phyloP scores from a whole-genome alignment of 1,140 invertebrate genomes.

The Thalassaphorura encarpata region DNA sequence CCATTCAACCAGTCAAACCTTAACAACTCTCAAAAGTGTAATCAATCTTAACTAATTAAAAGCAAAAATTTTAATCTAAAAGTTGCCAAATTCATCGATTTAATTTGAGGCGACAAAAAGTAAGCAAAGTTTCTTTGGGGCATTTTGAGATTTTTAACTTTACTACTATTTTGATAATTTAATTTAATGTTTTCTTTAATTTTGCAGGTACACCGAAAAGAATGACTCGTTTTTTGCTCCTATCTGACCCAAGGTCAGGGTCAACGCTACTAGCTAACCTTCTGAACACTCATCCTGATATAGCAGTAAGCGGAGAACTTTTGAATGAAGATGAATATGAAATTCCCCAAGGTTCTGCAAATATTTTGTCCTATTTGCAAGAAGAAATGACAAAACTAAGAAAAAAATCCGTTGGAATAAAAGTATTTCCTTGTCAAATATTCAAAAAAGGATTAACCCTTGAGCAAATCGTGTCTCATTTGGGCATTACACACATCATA shows the following conservation, averaged over 20 bases:
- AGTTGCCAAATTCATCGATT: too few relatives aligned
- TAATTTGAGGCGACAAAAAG: too few relatives aligned
- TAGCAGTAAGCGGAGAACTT: slow-evolving; percentile 1
- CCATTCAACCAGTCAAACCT: too few relatives aligned
- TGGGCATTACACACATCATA: slow-evolving; percentile 9
- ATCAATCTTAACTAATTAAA: too few relatives aligned
- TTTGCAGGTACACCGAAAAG: too few relatives aligned
- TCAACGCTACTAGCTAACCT: slow-evolving; percentile 6
- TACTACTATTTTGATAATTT: too few relatives aligned
- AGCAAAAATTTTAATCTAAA: too few relatives aligned
- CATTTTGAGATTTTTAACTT: too few relatives aligned
- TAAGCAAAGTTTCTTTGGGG: too few relatives aligned
- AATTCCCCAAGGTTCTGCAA: background rate
- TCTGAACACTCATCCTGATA: slow-evolving; percentile 11
- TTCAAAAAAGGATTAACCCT: slow-evolving; percentile 2
- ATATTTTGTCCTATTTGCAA: background rate
- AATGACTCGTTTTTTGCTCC: slow-evolving; percentile 12
- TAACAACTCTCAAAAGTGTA: too few relatives aligned
- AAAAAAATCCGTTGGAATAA: slow-evolving; percentile 10
- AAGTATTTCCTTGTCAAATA: slow-evolving; percentile 16
- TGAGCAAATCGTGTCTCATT: background rate
- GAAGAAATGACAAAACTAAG: background rate
- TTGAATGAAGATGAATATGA: slow-evolving; percentile 10
- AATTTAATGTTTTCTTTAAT: too few relatives aligned
- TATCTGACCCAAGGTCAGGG: slow-evolving; percentile 15